A percentile compares a stretch with the other conserved stretches of the same genome.
These are phyloP conservation scores for Myiagra hebetior DNA, from an alignment of 2,113 vertebrate species.

Conservation along the genomic window DNA sequence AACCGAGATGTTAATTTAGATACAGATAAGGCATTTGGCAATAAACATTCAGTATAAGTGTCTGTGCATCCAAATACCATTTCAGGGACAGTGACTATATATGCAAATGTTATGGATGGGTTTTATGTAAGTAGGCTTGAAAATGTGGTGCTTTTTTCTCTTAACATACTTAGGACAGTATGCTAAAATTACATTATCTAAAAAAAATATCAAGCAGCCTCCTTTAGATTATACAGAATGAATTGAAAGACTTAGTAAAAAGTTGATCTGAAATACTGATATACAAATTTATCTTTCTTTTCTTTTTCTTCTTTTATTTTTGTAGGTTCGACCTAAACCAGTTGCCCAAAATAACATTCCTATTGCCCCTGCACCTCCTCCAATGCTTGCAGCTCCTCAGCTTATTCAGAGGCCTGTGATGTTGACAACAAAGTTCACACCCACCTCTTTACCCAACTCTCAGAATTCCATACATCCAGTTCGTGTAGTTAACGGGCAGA, in stretches of 20 bases:
- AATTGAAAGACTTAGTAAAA: not conserved
- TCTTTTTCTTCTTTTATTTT: not conserved
- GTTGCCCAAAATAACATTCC: conserved; percentile 90
- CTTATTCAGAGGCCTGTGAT: conserved; percentile 94
- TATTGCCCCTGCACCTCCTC: conserved; percentile 94
- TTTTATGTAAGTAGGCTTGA: conserved; percentile 11
- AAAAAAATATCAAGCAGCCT: not conserved
- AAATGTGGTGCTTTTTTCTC: not conserved
- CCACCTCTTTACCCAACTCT: conserved; percentile 83
- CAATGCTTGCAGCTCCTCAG: conserved; percentile 95
- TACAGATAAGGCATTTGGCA: not conserved
- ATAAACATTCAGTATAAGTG: not conserved
- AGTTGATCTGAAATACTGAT: not conserved
- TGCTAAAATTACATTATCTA: not conserved
- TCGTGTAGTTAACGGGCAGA: conserved; percentile 95
- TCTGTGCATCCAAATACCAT: not conserved
- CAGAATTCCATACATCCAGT: conserved; percentile 95
- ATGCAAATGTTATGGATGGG: not conserved
- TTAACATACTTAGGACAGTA: not conserved
- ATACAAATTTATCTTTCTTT: not conserved
- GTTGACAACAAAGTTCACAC: conserved; percentile 90
- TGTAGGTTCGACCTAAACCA: conserved; percentile 90
- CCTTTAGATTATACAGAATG: not conserved
- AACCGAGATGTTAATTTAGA: not conserved
- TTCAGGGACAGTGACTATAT: not conserved